Conservation (phyloP, 2,888 invertebrate genomes). For the Pharmacophagus antenor region DNA sequence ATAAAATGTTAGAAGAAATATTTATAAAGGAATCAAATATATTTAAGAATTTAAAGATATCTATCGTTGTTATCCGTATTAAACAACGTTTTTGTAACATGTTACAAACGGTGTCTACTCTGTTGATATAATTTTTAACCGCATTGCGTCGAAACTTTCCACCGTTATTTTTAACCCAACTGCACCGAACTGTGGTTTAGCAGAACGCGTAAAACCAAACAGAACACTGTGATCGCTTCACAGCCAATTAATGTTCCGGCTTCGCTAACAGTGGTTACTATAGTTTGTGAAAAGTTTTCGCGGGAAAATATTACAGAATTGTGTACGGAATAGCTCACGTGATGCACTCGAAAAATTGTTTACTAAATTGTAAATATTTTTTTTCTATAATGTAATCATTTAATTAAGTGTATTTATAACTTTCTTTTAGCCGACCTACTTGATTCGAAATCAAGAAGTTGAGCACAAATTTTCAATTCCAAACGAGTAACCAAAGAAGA, state of each 20-base stretch:
- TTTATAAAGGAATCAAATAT: too few species aligned
- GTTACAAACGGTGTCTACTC: not conserved
- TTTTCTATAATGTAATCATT: not conserved
- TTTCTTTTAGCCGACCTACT: too few species aligned
- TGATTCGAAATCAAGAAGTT: conserved; percentile 3
- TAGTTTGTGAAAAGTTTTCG: conserved; percentile 25
- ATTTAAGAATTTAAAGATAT: too few species aligned
- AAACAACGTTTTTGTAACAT: not conserved
- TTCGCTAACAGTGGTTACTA: conserved; percentile 24
- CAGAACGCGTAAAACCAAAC: conserved; percentile 28
- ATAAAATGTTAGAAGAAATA: too few species aligned
- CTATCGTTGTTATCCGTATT: too few species aligned
- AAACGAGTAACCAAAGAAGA: conserved; percentile 29
- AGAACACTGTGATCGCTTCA: conserved; percentile 29
- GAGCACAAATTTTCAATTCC: conserved; percentile 20
- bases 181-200: conserved; percentile 15
- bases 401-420: too few species aligned
- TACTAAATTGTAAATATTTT: not conserved
- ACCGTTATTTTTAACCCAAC: conserved; percentile 24
- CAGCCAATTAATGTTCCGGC: conserved; percentile 29
- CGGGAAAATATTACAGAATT: conserved; percentile 13
- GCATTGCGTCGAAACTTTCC: conserved; percentile 20
- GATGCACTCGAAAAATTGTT: not conserved
- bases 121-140: conserved; percentile 19
- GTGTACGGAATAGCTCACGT: not conserved